These are phyloP conservation scores for Lamprotornis superbus DNA, from an alignment of 2,113 vertebrate species.

Conservation along the genomic window DNA sequence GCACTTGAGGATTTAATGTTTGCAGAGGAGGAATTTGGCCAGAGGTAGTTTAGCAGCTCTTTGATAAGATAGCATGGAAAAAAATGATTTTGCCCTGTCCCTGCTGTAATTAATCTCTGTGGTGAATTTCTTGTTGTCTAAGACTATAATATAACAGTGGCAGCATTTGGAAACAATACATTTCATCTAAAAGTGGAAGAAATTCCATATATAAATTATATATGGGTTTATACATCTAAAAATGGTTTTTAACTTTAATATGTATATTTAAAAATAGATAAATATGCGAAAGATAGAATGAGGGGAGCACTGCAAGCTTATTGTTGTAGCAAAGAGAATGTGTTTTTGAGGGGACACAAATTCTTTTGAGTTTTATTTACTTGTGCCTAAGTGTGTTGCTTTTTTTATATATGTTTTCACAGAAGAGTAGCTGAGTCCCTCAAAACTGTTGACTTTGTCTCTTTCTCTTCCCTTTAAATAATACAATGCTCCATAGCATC, in stretches of 20 bases:
- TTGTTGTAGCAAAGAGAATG: constrained; percentile 6
- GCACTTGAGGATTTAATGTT: background rate
- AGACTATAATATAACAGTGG: background rate
- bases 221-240: background rate
- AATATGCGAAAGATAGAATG: background rate
- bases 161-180: background rate
- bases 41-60: background rate
- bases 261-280: background rate
- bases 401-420: constrained; percentile 6
- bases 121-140: background rate
- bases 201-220: background rate
- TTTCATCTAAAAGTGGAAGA: background rate
- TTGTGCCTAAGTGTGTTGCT: constrained; percentile 6
- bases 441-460: background rate
- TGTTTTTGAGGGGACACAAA: background rate
- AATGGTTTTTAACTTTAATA: background rate
- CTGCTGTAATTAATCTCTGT: background rate
- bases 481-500: background rate
- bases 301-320: background rate
- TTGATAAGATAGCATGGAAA: background rate
- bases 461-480: background rate
- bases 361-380: constrained; percentile 37
- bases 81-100: background rate
- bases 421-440: background rate
- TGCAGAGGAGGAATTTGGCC: background rate